A percentile compares a stretch with the other conserved stretches of the same genome.
phyloP scores from a whole-genome alignment of 2,113 vertebrate genomes.

The Tenrec ecaudatus region DNA sequence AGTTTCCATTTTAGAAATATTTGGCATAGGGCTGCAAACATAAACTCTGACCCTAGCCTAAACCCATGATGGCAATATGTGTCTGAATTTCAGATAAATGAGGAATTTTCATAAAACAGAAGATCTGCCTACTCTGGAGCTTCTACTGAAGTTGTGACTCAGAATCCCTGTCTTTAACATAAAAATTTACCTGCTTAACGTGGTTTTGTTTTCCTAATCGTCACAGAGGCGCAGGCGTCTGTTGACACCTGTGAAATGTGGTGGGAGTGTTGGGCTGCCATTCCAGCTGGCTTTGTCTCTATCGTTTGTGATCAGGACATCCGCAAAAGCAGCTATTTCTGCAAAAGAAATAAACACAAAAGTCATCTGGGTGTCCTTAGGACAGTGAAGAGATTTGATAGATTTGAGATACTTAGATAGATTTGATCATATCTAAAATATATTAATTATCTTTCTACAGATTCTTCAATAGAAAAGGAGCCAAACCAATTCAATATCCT shows the following conservation, averaged over 20 bases:
- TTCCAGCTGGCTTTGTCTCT: not conserved
- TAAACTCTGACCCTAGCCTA: constrained; percentile 45
- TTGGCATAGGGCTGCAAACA: constrained; percentile 25
- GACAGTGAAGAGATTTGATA: no score
- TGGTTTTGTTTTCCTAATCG: not conserved
- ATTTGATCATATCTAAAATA: not conserved
- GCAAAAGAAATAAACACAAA: no score
- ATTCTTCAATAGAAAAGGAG: constrained; percentile 16
- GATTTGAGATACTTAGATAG: no score
- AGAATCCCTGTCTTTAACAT: not conserved
- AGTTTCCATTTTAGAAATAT: constrained; percentile 64
- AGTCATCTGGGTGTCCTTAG: no score
- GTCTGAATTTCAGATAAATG: constrained; percentile 39
- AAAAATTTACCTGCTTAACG: not conserved
- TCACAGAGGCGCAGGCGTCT: not conserved
- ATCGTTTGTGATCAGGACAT: not conserved
- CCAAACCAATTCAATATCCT: not conserved
- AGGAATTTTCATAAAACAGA: constrained; percentile 44
- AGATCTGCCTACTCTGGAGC: not conserved
- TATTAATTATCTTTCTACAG: not conserved
- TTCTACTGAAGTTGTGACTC: not conserved
- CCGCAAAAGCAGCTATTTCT: no score
- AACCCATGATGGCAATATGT: not conserved
- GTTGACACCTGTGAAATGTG: not conserved
- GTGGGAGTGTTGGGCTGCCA: not conserved